Evolutionary conservation across 2,113 vertebrate species (phyloP).

Genomic region (Panthera tigris): DNA sequence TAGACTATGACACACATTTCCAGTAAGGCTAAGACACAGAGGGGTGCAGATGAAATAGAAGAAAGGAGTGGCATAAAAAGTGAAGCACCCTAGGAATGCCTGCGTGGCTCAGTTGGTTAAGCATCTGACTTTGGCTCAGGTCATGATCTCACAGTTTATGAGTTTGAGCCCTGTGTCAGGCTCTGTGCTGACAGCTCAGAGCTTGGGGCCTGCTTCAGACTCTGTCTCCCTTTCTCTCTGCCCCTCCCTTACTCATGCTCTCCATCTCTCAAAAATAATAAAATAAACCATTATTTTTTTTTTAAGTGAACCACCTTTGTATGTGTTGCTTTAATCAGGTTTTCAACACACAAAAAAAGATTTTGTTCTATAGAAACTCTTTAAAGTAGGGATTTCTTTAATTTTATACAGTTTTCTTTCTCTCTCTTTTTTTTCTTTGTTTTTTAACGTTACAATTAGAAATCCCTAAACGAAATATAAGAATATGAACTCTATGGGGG

Average conservation of each 20-base stretch:
- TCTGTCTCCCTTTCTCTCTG: no score
- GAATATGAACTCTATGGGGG: background rate
- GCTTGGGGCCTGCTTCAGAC: no score
- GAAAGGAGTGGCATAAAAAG: background rate
- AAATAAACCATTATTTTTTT: no score
- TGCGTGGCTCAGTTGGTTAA: no score
- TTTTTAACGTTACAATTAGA: background rate
- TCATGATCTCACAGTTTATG: no score
- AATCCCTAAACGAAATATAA: conserved; percentile 8
- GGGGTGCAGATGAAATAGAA: background rate
- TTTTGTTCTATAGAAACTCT: background rate
- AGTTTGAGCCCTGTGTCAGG: no score
- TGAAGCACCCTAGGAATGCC: background rate
- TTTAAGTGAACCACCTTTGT: background rate
- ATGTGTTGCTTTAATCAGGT: background rate
- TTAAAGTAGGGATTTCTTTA: conserved; percentile 14
- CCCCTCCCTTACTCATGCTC: no score
- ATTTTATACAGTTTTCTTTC: background rate
- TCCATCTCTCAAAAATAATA: no score
- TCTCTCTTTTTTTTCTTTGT: background rate
- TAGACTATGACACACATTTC: background rate
- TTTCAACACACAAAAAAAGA: background rate
- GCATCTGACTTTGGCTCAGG: no score
- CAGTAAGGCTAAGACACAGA: background rate
- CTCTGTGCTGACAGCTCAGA: no score